Evolutionary conservation across 2,113 vertebrate genomes (phyloP).

Genomic region (Scomber japonicus): DNA sequence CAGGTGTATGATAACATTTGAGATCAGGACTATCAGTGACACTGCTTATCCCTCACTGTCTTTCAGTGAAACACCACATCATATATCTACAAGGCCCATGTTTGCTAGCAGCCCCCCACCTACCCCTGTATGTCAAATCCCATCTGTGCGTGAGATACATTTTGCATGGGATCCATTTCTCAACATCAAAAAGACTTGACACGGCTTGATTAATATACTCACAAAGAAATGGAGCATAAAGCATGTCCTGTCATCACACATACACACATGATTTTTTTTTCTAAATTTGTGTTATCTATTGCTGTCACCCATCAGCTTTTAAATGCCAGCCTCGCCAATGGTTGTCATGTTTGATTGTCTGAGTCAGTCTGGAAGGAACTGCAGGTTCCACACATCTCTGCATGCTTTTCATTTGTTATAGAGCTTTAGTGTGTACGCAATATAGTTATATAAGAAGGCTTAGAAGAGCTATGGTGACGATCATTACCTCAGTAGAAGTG

Average conservation of each 20-base stretch:
- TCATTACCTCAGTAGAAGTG: neutral
- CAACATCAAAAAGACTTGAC: neutral
- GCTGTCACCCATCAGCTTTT: slow-evolving; percentile 25
- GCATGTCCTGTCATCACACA: slow-evolving; percentile 31
- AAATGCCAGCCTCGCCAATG: slow-evolving; percentile 15
- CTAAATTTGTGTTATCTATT: slow-evolving; percentile 13
- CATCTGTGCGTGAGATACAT: no score
- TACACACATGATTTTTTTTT: neutral
- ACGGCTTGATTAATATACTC: neutral
- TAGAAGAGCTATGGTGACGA: neutral
- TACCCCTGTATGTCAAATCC: no score
- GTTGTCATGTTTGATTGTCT: slow-evolving; percentile 22
- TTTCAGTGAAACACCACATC: neutral
- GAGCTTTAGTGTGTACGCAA: neutral
- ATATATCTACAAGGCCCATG: neutral
- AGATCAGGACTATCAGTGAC: neutral
- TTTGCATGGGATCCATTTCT: neutral
- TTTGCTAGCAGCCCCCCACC: neutral
- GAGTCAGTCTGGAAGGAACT: slow-evolving; percentile 35
- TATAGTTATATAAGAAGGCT: neutral
- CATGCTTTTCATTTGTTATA: slow-evolving; percentile 22
- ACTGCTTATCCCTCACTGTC: neutral
- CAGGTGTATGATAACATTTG: neutral
- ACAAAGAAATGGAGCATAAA: neutral
- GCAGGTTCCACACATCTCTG: slow-evolving; percentile 38